A percentile compares a stretch with the other conserved stretches of the same genome.
These are phyloP conservation scores for Pecten maximus DNA, from an alignment of 2,888 invertebrate species.

Conservation along the genomic window DNA sequence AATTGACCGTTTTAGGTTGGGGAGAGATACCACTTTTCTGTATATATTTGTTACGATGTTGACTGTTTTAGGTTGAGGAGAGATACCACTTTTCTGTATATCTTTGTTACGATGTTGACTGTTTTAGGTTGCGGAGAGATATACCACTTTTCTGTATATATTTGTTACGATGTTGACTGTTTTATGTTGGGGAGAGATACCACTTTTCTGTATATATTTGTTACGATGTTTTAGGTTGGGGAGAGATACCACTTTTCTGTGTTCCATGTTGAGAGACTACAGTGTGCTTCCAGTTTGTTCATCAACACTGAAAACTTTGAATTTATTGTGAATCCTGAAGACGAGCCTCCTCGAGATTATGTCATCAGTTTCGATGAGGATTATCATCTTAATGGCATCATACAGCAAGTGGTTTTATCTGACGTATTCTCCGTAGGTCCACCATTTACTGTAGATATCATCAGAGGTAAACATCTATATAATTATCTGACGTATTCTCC, in stretches of 20 bases:
- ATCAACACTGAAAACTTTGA: conserved; percentile 70
- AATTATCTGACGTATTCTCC: conserved; percentile 66
- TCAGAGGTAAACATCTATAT: conserved; percentile 39
- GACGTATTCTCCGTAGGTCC: conserved; percentile 74
- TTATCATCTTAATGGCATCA: conserved; percentile 70
- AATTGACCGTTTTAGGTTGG: no score
- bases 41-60: background rate
- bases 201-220: background rate
- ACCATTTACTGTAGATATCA: conserved; percentile 57
- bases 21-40: no score
- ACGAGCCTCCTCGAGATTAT: conserved; percentile 70
- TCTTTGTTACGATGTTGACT: no score
- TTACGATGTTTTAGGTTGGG: conserved; percentile 53
- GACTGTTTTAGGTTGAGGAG: conserved; percentile 60
- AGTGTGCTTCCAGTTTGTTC: conserved; percentile 69
- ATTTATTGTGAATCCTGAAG: conserved; percentile 61
- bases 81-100: conserved; percentile 71
- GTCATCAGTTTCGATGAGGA: conserved; percentile 69
- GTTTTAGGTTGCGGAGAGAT: no score
- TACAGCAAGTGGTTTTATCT: conserved; percentile 66
- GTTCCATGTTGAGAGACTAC: conserved; percentile 72
- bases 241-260: conserved; percentile 70
- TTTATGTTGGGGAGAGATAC: no score
- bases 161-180: no score
- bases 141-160: no score